phyloP scores from a whole-genome alignment of 2,888 invertebrate species.

The Pseudolycoriella hygida region DNA sequence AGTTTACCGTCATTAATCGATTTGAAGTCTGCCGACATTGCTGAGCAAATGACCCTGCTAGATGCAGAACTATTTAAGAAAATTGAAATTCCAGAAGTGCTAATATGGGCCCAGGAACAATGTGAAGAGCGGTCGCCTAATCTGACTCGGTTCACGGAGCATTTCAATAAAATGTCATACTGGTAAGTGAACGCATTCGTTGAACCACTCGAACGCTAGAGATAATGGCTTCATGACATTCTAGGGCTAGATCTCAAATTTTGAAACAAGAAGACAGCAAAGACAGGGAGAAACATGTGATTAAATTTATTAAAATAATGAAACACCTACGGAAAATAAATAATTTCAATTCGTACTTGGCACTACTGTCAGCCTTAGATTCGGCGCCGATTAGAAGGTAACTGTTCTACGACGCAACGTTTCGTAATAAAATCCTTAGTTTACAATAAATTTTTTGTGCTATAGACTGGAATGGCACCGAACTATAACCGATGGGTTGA shows the following conservation, averaged over 20 bases:
- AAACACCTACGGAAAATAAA: conserved; percentile 91
- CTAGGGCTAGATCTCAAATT: conserved; percentile 76
- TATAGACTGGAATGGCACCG: conserved; percentile 85
- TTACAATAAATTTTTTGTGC: background rate
- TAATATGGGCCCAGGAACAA: conserved; percentile 95
- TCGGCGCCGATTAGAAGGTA: conserved; percentile 66
- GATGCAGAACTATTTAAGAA: conserved; percentile 91
- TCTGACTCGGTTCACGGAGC: conserved; percentile 90
- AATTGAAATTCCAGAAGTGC: conserved; percentile 92
- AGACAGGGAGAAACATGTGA: conserved; percentile 85
- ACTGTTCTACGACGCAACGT: background rate
- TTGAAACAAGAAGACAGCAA: conserved; percentile 82
- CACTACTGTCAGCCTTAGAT: conserved; percentile 87
- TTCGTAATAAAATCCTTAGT: background rate
- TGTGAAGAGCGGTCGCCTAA: conserved; percentile 95
- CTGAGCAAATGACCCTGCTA: conserved; percentile 94
- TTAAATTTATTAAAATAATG: conserved; percentile 96
- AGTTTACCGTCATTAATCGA: conserved; percentile 56
- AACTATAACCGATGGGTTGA: conserved; percentile 76
- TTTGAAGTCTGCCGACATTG: conserved; percentile 87
- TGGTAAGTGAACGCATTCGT: conserved; percentile 41
- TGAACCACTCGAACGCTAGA: background rate
- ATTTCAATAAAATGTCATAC: conserved; percentile 98
- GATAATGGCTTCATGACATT: conserved; percentile 7
- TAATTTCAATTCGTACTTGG: conserved; percentile 97